Base-by-base conservation (phyloP, 2,113 vertebrate species). In the Gobius niger region DNA sequence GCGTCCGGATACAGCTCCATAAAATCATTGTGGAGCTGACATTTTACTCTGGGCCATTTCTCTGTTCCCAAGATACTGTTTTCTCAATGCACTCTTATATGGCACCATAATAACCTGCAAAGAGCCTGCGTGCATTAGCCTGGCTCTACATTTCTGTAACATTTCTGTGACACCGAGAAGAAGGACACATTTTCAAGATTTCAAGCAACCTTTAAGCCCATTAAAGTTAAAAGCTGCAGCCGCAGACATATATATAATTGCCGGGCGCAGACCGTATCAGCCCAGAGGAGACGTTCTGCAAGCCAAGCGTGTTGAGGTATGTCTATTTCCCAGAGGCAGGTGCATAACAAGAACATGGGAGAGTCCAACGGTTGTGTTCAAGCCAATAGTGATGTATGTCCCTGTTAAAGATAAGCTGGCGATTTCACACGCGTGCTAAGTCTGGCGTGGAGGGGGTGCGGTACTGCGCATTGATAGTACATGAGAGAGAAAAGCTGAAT, bases 141-240 rank as follows among this genome's bases (percentile, higher is more conserved):
- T 34, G 7, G 40, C 42, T 41, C 14, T 60, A 8, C 34, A 9
- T 12, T 40, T 34, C 4, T 14, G 9, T 7, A 57, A 19, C 47
- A 49, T 0, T 59, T 42, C 15, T 59, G 56, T 60, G 40, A 60
- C 57, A 42, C 24, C 1, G 24, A 42, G 57, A 14, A 14, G 6
- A 60, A 41, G 40, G 57, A 60, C 57, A 41, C 13, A 2, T 44
- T n/a, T 42, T 60, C n/a, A n/a, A n/a, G n/a, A n/a, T 60, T 42
- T 60, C 57, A n/a, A 15, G 40, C 57, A 60, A 60, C 57, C 40
- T 60, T n/a, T 60, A 60, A 9, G 40, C 40, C 42, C n/a, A 15
- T 60, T 60, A 60, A 60, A 60, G 34, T 42, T 60, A 42, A 41
- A 59, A n/a, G 57, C 57, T n/a, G 2, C n/a, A n/a, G n/a, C 9